phyloP scores from a whole-genome alignment of 1,140 invertebrate genomes.

The Plutomurus gul region DNA sequence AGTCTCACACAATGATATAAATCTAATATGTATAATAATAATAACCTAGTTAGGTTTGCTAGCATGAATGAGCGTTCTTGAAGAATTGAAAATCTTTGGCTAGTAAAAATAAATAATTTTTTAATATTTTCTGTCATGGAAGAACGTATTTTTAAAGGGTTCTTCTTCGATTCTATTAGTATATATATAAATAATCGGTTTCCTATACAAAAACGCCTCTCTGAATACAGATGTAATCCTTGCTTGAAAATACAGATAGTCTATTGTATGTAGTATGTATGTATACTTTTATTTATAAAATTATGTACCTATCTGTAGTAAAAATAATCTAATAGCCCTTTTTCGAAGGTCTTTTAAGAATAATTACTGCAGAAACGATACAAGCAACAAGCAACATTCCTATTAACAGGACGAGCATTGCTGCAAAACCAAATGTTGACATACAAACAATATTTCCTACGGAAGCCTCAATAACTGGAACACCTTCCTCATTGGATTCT shows the following conservation, averaged over 20 bases:
- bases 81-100: slow-evolving; percentile 24
- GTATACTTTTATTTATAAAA: background rate
- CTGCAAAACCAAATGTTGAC: slow-evolving; percentile 51
- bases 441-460: slow-evolving; percentile 52
- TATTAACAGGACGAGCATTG: slow-evolving; percentile 51
- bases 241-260: slow-evolving; percentile 10
- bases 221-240: background rate
- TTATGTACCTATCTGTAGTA: background rate
- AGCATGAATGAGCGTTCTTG: background rate
- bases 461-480: slow-evolving; percentile 45
- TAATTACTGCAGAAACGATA: slow-evolving; percentile 47
- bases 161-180: background rate
- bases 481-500: slow-evolving; percentile 23
- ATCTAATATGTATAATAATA: too few species aligned
- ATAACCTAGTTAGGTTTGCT: background rate
- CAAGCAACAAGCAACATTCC: slow-evolving; percentile 50
- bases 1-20: background rate
- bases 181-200: background rate
- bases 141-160: background rate
- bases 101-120: slow-evolving; percentile 14
- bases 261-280: background rate
- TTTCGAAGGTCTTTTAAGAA: slow-evolving; percentile 52
- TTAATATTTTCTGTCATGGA: slow-evolving; percentile 7
- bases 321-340: slow-evolving; percentile 30
- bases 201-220: background rate